Evolutionary conservation across 2,888 invertebrate species (phyloP), one percentile per base, ranked within the genome.

Genomic region (Phorcus lineatus): DNA sequence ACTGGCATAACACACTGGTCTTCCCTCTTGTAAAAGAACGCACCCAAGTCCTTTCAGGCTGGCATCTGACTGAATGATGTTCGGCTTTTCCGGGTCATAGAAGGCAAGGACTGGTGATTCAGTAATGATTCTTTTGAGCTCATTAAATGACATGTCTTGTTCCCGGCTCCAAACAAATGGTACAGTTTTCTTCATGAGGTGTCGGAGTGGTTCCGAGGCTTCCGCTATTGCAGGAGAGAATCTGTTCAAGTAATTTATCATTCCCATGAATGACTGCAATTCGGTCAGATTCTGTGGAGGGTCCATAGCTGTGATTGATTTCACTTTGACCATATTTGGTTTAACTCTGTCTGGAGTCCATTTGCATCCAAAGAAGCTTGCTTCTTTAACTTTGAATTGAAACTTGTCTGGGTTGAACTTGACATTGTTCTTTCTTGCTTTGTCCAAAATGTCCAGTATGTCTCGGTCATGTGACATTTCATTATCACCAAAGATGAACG

Each of bases 261-360:
- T 53, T 24, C 80, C 82, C n/a, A 82, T 16, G 22, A 79, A 28
- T 16, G 79, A n/a, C 19, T 81, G 81, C 2, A 79, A 31, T 28
- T 40, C 81, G 22, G 55, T 24, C 19, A 62, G 36, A 40, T 82
- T 79, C 17, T 17, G 31, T n/a, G 74, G 82, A 16, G 24, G 52
- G 31, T 62, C 74, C 83, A 83, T 82, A 31, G 80, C 47, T 40
- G 31, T 36, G 28, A 83, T 80, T 22, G 79, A 75, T 19, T 81
- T 74, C 22, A 83, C 66, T 55, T 83, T 83, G 19, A 74, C 62
- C 17, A 55, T 47, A 40, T 83, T 47, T 6, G 81, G 52, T 52
- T 66, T 36, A n/a, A 83, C 47, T 19, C 81, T 80, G 28, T 78
- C 28, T 22, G 62, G 66, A 16, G 47, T 31, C 80, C 80, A 75